Base-by-base conservation (phyloP, 35 echinoderm and acorn worm species). In the Amphiura filiformis region DNA sequence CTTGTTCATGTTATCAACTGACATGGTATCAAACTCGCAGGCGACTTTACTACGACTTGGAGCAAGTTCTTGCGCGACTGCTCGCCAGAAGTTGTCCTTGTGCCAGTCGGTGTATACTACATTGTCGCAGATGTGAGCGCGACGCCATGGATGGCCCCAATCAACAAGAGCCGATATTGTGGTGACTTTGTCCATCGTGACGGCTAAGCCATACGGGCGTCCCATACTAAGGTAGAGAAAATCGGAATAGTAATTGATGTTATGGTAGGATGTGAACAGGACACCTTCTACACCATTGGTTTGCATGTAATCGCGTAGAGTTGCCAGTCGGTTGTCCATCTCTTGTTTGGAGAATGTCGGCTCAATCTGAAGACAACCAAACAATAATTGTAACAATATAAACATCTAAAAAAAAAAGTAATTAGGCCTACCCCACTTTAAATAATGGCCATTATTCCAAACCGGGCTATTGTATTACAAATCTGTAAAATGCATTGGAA, bases 201-300 rank as follows among this genome's bases (percentile, higher is more conserved):
- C 90, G 15, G 94, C 90, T 15, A 95, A 79, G 18, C 92, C 96
- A 34, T 90, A 99, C 13, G 92, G 82, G 15, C 96, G 86, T 37
- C 96, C 96, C 47, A 99, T 95, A 1, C 86, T 31, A 81, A 85
- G 87, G 64, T 99, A 99, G 23, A 99, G 76, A 38, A 98, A 94
- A 79, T 99, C 96, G 0, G 89, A 94, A 57, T 92, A 95, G 83
- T 99, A 99, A 28, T 99, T 99, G 35, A 99, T 83, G 65, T 90
- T 94, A 39, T 99, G 96, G 33, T 85, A 64, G 57, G 96, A 99
- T 20, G 96, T 99, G 44, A 99, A 93, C 1, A 99, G 85, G 30
- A 79, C 90, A 41, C 89, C 96, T 31, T 85, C 90, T 14, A 99
- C 84, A 13, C 36, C 47, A 9, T 94, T 83, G 3, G 89, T 83